Base-by-base conservation (phyloP, 2,113 vertebrate species). In the Peucedramus taeniatus region DNA sequence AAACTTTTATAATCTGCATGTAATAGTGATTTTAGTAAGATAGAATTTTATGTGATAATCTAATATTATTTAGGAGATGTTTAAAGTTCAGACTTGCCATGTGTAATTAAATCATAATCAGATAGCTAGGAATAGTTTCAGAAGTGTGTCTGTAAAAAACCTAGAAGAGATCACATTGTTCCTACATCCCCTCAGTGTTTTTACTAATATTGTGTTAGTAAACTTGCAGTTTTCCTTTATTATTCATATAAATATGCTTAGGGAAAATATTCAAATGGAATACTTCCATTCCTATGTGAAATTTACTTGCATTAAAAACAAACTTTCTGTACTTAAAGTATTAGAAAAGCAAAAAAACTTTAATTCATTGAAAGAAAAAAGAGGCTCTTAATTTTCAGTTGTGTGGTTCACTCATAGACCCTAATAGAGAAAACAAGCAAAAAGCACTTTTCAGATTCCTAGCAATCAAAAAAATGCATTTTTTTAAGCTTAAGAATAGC, bases 401-500 rank as follows among this genome's bases (percentile, higher is more conserved):
- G 6, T 18, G 9, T 21, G 11, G 26, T 63, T 84, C 40, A 19
- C 11, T 75, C 20, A 2, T 8, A 60, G 44, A 45, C 39, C 22
- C 54, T 77, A 18, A 37, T 40, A 64, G 14, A 86, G n/a, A 83
- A 91, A 95, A 59, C 0, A 3, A 74, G 28, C 42, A 60, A 59
- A 91, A 91, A 54, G 54, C 22, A 47, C 51, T 74, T 77, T 44
- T 45, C 64, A 26, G 28, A 21, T 86, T 84, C 45, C 47, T 70
- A 37, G 45, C 59, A 78, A 59, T 69, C 16, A 11, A 54, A 71
- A 28, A 66, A 68, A 59, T 5, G 19, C 30, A 23, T 79, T 74
- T 97, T 97, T 97, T 95, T 88, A 85, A 79, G 54, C n/a, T 91
- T 93, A 94, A 77, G 96, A 96, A 85, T 66, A 79, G 39, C 63